Evolutionary conservation across 2,888 invertebrate species (phyloP).

Genomic region (Chironomus tentans): DNA sequence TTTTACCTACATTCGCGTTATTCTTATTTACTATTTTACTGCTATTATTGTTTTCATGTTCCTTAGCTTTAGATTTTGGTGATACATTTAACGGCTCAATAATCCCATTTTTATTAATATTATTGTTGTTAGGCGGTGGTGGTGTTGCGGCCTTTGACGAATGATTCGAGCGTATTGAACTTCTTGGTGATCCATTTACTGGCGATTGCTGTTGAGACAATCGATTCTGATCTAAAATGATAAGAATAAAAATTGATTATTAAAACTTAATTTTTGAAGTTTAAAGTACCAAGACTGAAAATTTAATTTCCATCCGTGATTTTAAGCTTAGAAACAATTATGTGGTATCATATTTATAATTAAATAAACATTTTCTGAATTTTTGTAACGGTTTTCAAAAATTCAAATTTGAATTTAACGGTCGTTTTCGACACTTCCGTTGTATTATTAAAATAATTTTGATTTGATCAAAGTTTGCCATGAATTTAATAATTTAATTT

Average conservation of each 20-base stretch:
- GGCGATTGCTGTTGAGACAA: background rate
- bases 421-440: no score
- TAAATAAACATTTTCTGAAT: no score
- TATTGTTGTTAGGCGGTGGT: background rate
- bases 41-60: slow-evolving; percentile 21
- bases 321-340: no score
- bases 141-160: slow-evolving; percentile 12
- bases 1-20: slow-evolving; percentile 7
- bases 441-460: no score
- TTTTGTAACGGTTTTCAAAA: no score
- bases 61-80: slow-evolving; percentile 4
- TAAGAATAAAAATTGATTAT: background rate
- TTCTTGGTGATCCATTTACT: slow-evolving; percentile 8
- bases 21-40: slow-evolving; percentile 22
- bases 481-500: no score
- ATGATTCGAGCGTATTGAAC: slow-evolving; percentile 10
- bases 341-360: no score
- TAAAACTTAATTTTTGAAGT: background rate
- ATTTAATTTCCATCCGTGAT: no score
- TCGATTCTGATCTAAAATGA: slow-evolving; percentile 18
- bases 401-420: no score
- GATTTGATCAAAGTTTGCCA: no score
- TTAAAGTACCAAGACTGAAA: background rate
- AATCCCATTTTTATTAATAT: background rate
- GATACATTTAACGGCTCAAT: slow-evolving; percentile 7